Evolutionary conservation across 2,888 invertebrate genomes (phyloP).

Genomic region (Halictus quadricinctus): DNA sequence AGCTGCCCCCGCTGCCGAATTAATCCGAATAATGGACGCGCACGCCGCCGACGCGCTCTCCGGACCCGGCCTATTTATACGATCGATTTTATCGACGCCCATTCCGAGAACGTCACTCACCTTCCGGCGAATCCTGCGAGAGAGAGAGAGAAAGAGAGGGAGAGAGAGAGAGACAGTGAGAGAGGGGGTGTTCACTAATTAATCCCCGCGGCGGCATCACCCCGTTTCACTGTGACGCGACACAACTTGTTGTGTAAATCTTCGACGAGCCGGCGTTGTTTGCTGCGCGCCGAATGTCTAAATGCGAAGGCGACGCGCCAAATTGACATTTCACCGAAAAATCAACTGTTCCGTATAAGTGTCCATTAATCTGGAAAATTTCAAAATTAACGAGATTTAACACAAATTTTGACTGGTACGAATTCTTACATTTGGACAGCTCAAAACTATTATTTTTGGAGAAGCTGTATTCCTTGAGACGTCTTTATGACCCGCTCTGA

Average conservation of each 20-base stretch:
- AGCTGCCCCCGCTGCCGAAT: constrained; percentile 13
- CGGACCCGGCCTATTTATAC: neutral
- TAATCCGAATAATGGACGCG: constrained; percentile 53
- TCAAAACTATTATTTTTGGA: too few species aligned
- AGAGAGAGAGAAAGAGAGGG: neutral
- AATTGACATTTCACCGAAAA: neutral
- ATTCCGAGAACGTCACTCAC: constrained; percentile 6
- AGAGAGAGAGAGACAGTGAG: too few species aligned
- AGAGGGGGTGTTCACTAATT: neutral
- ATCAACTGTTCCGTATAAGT: neutral
- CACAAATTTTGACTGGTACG: too few species aligned
- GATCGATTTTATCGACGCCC: constrained; percentile 5
- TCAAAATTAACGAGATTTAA: too few species aligned
- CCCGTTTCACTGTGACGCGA: neutral
- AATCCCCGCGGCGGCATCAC: neutral
- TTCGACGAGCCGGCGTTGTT: neutral
- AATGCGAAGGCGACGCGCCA: neutral
- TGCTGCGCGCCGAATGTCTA: neutral
- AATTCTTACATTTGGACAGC: too few species aligned
- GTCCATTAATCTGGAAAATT: neutral
- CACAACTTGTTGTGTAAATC: neutral
- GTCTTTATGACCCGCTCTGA: too few species aligned
- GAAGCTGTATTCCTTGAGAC: too few species aligned
- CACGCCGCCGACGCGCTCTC: neutral
- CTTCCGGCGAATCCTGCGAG: neutral